A percentile compares a stretch with the other conserved stretches of the same genome.
Conservation (phyloP, 2,113 vertebrate genomes). For the Strix aluco region DNA sequence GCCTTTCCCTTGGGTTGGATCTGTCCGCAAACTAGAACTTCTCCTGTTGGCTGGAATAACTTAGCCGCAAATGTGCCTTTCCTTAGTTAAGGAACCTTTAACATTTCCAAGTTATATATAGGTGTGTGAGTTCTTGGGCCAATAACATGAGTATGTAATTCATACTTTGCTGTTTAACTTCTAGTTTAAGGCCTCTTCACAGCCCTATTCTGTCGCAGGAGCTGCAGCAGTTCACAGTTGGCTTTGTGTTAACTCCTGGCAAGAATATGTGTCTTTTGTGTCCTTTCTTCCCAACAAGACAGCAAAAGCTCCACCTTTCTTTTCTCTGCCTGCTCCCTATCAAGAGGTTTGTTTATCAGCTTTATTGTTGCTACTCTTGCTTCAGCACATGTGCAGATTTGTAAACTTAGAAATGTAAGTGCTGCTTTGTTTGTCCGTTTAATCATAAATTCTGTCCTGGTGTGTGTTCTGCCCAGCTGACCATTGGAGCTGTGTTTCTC, state of each 20-base stretch:
- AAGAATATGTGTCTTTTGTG: not conserved
- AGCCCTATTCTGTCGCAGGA: not conserved
- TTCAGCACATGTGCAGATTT: not conserved
- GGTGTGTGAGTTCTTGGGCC: not conserved
- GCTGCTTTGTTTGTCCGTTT: not conserved
- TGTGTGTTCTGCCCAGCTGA: not conserved
- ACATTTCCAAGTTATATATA: not conserved
- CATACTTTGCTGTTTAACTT: not conserved
- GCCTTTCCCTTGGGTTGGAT: not conserved
- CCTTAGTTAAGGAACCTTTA: not conserved
- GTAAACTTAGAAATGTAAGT: not conserved
- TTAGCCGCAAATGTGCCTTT: not conserved
- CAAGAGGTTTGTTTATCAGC: not conserved
- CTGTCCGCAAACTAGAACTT: not conserved
- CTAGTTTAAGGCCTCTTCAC: not conserved
- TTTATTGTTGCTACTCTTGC: not conserved
- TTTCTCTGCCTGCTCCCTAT: not conserved
- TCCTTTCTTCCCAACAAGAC: not conserved
- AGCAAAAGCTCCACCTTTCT: not conserved
- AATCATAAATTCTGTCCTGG: not conserved
- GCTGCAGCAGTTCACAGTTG: fast-evolving
- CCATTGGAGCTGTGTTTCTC: not conserved
- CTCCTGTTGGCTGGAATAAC: not conserved
- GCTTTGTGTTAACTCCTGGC: not conserved
- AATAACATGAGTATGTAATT: not conserved